These are phyloP conservation scores for Hypocryptadius cinnamomeus DNA, from an alignment of 2,113 vertebrate genomes.

Conservation along the genomic window DNA sequence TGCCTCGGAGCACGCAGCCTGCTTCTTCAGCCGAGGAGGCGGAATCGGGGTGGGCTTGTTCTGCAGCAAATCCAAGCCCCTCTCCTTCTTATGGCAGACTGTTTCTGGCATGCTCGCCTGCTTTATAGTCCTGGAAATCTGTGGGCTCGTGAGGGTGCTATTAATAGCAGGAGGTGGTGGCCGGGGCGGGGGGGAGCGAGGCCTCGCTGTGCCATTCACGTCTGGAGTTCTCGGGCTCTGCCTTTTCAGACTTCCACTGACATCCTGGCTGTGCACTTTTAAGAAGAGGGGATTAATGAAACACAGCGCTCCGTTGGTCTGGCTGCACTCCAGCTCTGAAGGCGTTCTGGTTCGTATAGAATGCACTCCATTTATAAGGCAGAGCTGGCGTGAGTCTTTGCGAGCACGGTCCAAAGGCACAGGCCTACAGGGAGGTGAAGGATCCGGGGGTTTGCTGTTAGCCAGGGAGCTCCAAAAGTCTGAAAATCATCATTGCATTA, in stretches of 20 bases:
- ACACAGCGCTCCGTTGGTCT: conserved; percentile 83
- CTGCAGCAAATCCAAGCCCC: conserved; percentile 60
- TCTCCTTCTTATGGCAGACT: conserved; percentile 57
- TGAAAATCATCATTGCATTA: conserved; percentile 73
- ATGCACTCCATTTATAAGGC: conserved; percentile 82
- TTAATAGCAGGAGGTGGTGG: conserved; percentile 78
- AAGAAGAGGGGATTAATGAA: conserved; percentile 92
- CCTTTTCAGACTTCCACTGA: conserved; percentile 59
- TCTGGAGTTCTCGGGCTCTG: conserved; percentile 48
- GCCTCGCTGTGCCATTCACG: conserved; percentile 64
- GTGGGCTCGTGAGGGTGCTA: conserved; percentile 66
- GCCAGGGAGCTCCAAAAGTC: conserved; percentile 88
- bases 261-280: conserved; percentile 81
- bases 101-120: conserved; percentile 78
- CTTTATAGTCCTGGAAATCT: conserved; percentile 68
- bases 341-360: conserved; percentile 75
- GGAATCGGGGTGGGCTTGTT: conserved; percentile 70
- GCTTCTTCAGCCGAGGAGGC: conserved; percentile 77
- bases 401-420: conserved; percentile 65
- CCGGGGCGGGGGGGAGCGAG: conserved; percentile 75
- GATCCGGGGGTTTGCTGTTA: conserved; percentile 68
- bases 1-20: conserved; percentile 68
- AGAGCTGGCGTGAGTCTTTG: conserved; percentile 68
- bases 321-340: conserved; percentile 76
- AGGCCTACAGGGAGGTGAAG: conserved; percentile 66